phyloP scores from a whole-genome alignment of 23 tunicate species.

The Ciona savignyi region DNA sequence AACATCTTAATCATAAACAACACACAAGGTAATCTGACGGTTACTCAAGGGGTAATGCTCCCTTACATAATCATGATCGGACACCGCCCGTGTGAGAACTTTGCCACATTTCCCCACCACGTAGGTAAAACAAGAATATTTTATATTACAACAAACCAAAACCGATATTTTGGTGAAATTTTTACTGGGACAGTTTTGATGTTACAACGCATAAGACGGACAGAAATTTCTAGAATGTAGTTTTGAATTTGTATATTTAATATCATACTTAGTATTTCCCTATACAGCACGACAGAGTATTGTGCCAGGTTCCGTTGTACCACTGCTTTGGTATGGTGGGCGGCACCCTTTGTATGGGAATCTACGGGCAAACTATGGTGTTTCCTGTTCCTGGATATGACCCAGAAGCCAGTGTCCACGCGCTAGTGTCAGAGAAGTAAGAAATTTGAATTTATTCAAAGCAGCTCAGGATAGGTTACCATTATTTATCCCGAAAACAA shows the following conservation, averaged over 20 bases:
- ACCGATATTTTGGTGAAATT: too few species aligned
- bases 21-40: too few species aligned
- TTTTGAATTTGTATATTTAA: constrained; percentile 1
- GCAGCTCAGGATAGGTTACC: too few species aligned
- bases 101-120: too few species aligned
- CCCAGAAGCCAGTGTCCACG: constrained; percentile 29
- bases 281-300: constrained; percentile 39
- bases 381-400: constrained; percentile 83
- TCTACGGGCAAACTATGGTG: constrained; percentile 34
- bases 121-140: background rate
- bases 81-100: too few species aligned
- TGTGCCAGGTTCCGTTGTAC: constrained; percentile 79
- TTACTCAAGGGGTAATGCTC: too few species aligned
- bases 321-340: constrained; percentile 94
- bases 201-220: too few species aligned
- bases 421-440: constrained; percentile 59
- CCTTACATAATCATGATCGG: too few species aligned
- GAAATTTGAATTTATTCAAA: too few species aligned
- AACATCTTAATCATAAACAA: too few species aligned
- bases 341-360: constrained; percentile 44
- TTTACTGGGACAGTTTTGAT: too few species aligned
- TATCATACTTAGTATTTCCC: background rate
- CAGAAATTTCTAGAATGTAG: background rate
- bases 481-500: too few species aligned
- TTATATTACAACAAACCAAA: background rate